A percentile compares a stretch with the other conserved stretches of the same genome.
Evolutionary conservation across 2,888 invertebrate genomes (phyloP).

Genomic region (Phalangium opilio): DNA sequence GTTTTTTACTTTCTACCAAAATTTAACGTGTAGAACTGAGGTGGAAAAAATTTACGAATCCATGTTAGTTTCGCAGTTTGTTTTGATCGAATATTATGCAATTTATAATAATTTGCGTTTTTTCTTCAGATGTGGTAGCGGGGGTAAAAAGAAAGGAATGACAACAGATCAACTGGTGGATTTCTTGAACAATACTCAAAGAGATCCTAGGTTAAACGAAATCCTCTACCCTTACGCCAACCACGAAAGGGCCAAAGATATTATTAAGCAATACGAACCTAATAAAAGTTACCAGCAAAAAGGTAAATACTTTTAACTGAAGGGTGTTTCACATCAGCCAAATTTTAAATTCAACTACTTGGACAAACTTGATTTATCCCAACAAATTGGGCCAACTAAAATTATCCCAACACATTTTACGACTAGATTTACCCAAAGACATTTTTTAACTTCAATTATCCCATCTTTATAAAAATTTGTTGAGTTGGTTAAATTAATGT

Average conservation of each 20-base stretch:
- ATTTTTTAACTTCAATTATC: no score
- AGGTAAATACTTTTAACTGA: conserved; percentile 31
- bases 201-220: conserved; percentile 90
- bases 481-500: no score
- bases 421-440: no score
- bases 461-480: no score
- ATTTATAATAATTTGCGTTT: no score
- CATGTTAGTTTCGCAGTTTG: conserved; percentile 47
- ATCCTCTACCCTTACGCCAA: conserved; percentile 91
- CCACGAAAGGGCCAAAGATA: conserved; percentile 64
- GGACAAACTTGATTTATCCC: no score
- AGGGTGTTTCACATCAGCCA: neutral
- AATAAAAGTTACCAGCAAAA: conserved; percentile 70
- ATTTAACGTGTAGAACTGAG: conserved; percentile 62
- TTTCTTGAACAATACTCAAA: conserved; percentile 80
- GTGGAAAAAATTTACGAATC: conserved; percentile 81
- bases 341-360: no score
- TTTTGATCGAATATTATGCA: no score
- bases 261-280: conserved; percentile 79
- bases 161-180: conserved; percentile 77
- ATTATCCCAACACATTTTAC: no score
- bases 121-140: conserved; percentile 14
- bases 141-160: conserved; percentile 59
- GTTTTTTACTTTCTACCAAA: conserved; percentile 85
- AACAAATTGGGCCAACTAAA: no score